Evolutionary conservation across 2,888 invertebrate genomes (phyloP), one percentile per base, ranked within the genome.

Genomic region (Hanleya hanleyi): DNA sequence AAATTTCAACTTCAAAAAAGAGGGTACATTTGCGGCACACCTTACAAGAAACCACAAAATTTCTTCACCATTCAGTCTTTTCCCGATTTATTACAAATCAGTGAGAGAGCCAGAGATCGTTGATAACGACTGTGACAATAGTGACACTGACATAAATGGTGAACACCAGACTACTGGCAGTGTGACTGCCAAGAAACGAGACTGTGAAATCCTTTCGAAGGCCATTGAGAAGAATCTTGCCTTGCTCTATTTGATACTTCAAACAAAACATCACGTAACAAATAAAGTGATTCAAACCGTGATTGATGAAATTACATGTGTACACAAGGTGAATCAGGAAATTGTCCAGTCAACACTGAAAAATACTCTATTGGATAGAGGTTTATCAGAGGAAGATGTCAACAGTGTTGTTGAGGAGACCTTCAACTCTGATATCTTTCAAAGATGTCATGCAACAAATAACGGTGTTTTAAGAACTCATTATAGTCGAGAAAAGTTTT

Each of bases 401-500:
- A 36, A 33, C n/a, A 29, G 33, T 3, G 4, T 68, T 9, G 37
- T 68, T 49, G 26, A 36, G 7, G 68, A 49, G 15, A 9, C 57
- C 1, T 57, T 29, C 57, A 29, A 15, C 32, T 26, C 12, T 57
- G 57, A 57, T 57, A 4, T 29, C 15, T 22, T 57, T 29, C 4
- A 57, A 15, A 57, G 32, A 26, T 57, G 57, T 57, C 57, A 4
- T 57, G 18, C 22, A 29, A 15, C 26, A 15, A 32, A 37, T 18
- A 61, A 35, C 37, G 37, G 32, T 35, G n/a, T 22, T 33, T 51
- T 69, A 22, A 69, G 69, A 61, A 36, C 38, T n/a, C 22, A 57
- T 50, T 50, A 4, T 26, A 41, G n/a, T 15, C 64, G 74, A 36
- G 38, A 37, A 35, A 67, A 26, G 9, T 76, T 32, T 62, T 75